phyloP scores from a whole-genome alignment of 2,113 vertebrate genomes.

The Hypanus sabinus region DNA sequence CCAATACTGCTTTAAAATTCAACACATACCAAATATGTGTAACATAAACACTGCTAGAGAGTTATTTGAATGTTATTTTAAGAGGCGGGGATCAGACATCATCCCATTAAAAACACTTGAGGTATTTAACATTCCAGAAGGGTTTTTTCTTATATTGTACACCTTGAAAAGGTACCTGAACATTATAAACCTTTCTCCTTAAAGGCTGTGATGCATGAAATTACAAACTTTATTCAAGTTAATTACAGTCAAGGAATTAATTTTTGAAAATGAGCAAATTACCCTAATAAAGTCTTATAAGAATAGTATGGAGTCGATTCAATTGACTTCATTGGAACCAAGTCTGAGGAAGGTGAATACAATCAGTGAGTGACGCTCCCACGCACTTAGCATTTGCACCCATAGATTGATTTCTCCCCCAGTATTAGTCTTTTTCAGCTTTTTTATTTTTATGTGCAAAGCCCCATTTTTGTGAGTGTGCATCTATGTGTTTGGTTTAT shows the following conservation, averaged over 20 bases:
- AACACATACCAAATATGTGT: background rate
- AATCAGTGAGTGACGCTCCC: too few relatives aligned
- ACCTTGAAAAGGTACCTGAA: background rate
- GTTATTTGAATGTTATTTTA: background rate
- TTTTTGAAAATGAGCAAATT: background rate
- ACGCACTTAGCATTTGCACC: too few relatives aligned
- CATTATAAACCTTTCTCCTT: background rate
- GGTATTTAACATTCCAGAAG: background rate
- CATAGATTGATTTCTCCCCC: too few relatives aligned
- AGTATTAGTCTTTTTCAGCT: too few relatives aligned
- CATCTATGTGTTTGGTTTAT: too few relatives aligned
- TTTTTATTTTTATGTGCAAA: too few relatives aligned
- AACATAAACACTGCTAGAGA: background rate
- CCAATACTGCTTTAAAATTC: background rate
- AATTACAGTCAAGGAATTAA: background rate
- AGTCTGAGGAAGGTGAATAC: too few relatives aligned
- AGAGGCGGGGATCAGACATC: background rate
- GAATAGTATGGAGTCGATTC: too few relatives aligned
- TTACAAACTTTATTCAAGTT: background rate
- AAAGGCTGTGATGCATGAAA: background rate
- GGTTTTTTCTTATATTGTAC: background rate
- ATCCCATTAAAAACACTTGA: background rate
- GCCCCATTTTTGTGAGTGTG: too few relatives aligned
- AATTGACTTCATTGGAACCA: too few relatives aligned
- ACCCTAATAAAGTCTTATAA: too few relatives aligned